Conservation (phyloP, 2,113 vertebrate species). For the Trochalopteron elliotii region DNA sequence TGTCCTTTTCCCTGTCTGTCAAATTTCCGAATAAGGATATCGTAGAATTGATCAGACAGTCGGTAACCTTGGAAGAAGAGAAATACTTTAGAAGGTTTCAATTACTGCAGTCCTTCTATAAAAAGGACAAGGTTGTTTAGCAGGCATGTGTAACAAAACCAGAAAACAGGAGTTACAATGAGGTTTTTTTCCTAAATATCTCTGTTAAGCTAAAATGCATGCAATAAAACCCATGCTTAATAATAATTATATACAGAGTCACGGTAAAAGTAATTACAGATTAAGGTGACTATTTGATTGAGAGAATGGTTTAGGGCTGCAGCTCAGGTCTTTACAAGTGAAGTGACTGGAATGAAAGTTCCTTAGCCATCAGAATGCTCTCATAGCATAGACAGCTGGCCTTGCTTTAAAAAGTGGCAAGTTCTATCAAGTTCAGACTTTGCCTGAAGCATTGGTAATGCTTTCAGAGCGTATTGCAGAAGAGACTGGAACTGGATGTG, state of each 20-base stretch:
- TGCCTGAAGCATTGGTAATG: neutral
- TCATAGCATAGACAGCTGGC: neutral
- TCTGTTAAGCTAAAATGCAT: neutral
- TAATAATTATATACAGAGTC: neutral
- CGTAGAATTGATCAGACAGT: conserved; percentile 95
- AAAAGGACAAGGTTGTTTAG: neutral
- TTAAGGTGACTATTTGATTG: neutral
- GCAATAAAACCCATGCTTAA: neutral
- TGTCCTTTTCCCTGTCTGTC: conserved; percentile 95
- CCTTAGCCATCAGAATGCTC: neutral
- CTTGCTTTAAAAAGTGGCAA: neutral
- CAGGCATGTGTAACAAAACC: neutral
- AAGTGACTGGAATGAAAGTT: neutral
- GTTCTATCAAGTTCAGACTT: neutral
- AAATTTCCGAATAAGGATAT: conserved; percentile 94
- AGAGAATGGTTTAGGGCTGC: neutral
- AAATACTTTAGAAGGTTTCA: conserved; percentile 5
- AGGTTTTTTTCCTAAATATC: neutral
- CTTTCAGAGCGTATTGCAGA: neutral
- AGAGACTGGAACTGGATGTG: neutral
- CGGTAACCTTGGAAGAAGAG: conserved; percentile 84
- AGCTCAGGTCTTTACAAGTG: neutral
- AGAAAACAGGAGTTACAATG: neutral
- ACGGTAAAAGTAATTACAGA: neutral
- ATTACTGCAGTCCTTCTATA: neutral